Base-by-base conservation (phyloP, 2,888 invertebrate genomes). In the Amphimallon solstitiale region DNA sequence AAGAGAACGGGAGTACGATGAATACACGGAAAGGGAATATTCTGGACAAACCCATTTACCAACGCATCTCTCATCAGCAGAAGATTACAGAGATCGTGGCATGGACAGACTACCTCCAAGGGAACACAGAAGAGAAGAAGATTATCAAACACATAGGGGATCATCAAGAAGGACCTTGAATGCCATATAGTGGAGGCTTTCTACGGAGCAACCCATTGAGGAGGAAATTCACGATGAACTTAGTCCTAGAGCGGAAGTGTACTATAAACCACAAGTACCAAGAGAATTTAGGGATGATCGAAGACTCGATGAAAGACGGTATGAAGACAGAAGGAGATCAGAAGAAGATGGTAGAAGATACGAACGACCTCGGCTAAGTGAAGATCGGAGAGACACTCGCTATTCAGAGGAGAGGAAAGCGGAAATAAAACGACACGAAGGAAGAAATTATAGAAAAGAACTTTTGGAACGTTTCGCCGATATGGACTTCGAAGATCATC, bases 121-220 rank as follows among this genome's bases (percentile, higher is more conserved):
- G 60, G 80, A 80, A 56, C 78, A 79, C 66, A 69, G 81, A 65
- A 79, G 82, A 65, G 79, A 81, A 23, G 82, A 83, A 65, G 82
- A 84, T 65, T 82, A 82, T 66, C 79, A 84, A 17, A 78, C 83
- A 54, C 84, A 84, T 73, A 86, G 88, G 81, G 87, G 87, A 69
- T 85, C 89, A 43, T 88, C 90, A 75, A 86, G 90, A 68, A 86
- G 91, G 78, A 89, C 89, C 75, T 87, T 90, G 76, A 91, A 91
- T 84, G 91, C 90, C 81, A 90, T 91, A 83, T 91, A 90, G 88
- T 86, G 83, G 82, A 82, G 83, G 82, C 82, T 82, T 75, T 81
- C 82, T 78, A 80, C 82, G 82, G 83, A 83, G 74, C 82, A 81
- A 73, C 81, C 82, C 75, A 83, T 82, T 80, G 82, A 81, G 80